Base-by-base conservation (phyloP, 2,888 invertebrate genomes). In the Ernsta delagoae region DNA sequence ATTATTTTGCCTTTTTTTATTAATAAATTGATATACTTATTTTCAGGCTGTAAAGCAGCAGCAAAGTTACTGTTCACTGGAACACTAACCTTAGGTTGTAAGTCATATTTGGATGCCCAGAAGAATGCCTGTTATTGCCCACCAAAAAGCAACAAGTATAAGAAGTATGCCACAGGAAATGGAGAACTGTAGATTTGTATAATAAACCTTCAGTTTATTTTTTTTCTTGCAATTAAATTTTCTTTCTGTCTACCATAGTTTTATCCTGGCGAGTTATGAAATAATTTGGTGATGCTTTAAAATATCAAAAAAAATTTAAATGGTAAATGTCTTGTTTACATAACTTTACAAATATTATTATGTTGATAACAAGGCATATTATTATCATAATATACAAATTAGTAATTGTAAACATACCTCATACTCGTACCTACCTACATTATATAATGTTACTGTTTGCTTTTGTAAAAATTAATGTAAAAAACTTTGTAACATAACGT, bases 61-160 rank as follows among this genome's bases (percentile, higher is more conserved):
- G 97, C 98, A 0, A 98, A 98, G 86, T 90, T 98, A 87, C 90
- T 98, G 24, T 98, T 96, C 82, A 97, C 97, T 0, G 97, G 97
- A 9, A 98, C 98, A 0, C 88, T 97, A 57, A 96, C 98, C 6
- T 89, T 98, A 2, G 98, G 98, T 0, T 98, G 98, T 80, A 97
- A 97, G 81, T 95, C 98, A 31, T 98, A 96, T 85, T 93, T 97
- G 73, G 96, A 98, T 86, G 96, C 98, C 0, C 98, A 98, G 85
- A 94, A 95, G 77, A 94, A 96, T 72, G 97, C 98, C 0, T 98
- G 98, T 80, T 96, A 95, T 75, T 98, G 98, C 85, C 93, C 94
- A 59, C 87, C 94, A 65, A 94, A 87, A 83, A 92, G 80, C 79
- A 85, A 75, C 78, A 94, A 89, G 82, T 86, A 92, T 74, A 93